Evolutionary conservation across 37 sponge, comb jelly and placozoan species (phyloP), one percentile per base, ranked within the genome.

Genomic region (Amphimedon queenslandica): DNA sequence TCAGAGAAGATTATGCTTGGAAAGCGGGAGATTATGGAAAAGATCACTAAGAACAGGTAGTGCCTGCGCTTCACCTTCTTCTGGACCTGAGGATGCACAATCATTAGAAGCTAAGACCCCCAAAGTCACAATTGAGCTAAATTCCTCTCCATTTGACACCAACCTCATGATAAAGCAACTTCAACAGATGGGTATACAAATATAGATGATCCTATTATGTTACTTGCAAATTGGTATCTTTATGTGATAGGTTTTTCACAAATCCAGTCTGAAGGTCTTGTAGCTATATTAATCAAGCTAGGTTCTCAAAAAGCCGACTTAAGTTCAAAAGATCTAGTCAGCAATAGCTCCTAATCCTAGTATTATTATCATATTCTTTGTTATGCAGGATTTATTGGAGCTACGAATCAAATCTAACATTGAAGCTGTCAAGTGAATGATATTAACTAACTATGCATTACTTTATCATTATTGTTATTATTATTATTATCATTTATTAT

Each of bases 141-240:
- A n/a, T n/a, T n/a, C n/a, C n/a, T n/a, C 23, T 53, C 70, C 28
- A 2, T 72, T 80, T 42, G 81, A 80, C 73, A 80, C 81, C 10
- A 72, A 80, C 73, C 8, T 51, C 11, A 30, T 80, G 34, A 51
- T 71, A 23, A 57, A n/a, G 39, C 33, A 61, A 20, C 30, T 80
- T 27, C 39, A 80, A 58, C 39, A 71, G 37, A 64, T 63, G 31
- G 81, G 81, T 80, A 61, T n/a, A 58, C 25, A 30, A 24, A 75
- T 55, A 25, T 21, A n/a, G n/a, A n/a, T n/a, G n/a, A n/a, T n/a
- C n/a, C n/a, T n/a, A n/a, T n/a, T n/a, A n/a, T n/a, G n/a, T n/a
- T n/a, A n/a, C n/a, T n/a, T n/a, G n/a, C n/a, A n/a, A n/a, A n/a
- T 13, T 47, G 51, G 51, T 4, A 18, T 67, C 58, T 34, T 2